A percentile compares a stretch with the other conserved stretches of the same genome.
Conservation (phyloP, 2,797 vertebrate genomes). For the Aphelocoma californica region DNA sequence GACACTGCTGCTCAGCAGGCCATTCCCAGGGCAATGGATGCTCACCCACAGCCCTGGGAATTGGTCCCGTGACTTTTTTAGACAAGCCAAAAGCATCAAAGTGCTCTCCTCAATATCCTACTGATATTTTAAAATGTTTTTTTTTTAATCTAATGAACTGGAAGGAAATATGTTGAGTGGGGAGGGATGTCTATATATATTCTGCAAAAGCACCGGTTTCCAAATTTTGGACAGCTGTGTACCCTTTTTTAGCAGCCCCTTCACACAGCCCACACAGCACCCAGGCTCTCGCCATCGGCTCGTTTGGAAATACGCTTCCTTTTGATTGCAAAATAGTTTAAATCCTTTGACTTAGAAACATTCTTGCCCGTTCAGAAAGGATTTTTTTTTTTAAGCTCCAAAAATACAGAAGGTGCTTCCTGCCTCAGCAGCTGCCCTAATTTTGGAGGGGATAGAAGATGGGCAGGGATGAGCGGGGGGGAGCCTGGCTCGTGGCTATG, state of each 20-base stretch:
- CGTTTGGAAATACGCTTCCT: conserved; percentile 52
- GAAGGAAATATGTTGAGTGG: conserved; percentile 67
- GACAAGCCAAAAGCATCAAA: not conserved
- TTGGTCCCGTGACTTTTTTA: not conserved
- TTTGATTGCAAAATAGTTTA: conserved; percentile 59
- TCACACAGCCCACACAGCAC: conserved; percentile 61
- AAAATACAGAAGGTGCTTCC: conserved; percentile 55
- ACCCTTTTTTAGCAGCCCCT: conserved; percentile 63
- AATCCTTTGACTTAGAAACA: conserved; percentile 53
- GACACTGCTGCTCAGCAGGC: not conserved
- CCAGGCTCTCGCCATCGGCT: conserved; percentile 25
- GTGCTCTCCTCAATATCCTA: not conserved
- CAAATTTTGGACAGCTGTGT: conserved; percentile 62
- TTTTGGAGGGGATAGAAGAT: conserved; percentile 9
- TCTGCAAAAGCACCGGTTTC: conserved; percentile 23
- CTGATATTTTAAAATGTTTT: not conserved
- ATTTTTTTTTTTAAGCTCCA: not conserved
- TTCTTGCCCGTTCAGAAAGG: not conserved
- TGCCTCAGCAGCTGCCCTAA: conserved; percentile 2
- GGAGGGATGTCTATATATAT: conserved; percentile 57
- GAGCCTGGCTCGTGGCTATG: fast-evolving
- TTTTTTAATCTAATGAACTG: conserved; percentile 37
- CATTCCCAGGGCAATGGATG: not conserved
- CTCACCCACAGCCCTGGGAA: not conserved
- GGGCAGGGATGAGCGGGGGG: not conserved